Percentiles rank a stretch among this genome's conserved stretches.
phyloP scores from a whole-genome alignment of 2,888 invertebrate genomes.

The Xanthorhoe designata region DNA sequence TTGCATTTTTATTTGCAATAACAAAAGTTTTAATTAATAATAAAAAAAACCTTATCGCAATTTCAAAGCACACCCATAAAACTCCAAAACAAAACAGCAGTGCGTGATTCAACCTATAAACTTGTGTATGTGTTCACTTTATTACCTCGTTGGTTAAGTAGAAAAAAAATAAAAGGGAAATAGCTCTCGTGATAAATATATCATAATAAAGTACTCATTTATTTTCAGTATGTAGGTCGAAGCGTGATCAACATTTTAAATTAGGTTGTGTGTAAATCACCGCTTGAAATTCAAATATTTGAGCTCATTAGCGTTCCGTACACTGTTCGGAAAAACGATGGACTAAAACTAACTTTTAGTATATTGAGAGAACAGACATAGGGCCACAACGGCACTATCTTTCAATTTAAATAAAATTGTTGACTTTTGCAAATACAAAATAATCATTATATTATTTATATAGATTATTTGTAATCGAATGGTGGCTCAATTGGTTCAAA shows the following conservation, averaged over 20 bases:
- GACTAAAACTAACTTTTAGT: not conserved
- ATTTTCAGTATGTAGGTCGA: constrained; percentile 27
- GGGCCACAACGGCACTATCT: too few species aligned
- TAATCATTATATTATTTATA: too few species aligned
- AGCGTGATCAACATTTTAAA: constrained; percentile 26
- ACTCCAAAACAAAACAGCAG: constrained; percentile 32
- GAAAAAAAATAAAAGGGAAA: constrained; percentile 42
- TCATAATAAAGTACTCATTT: constrained; percentile 37
- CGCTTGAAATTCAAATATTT: not conserved
- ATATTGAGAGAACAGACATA: not conserved
- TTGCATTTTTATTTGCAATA: not conserved
- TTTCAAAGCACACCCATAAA: constrained; percentile 27
- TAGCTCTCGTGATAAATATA: constrained; percentile 46
- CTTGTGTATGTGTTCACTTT: constrained; percentile 32
- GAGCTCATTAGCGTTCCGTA: not conserved
- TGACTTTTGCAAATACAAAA: too few species aligned
- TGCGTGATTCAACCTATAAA: constrained; percentile 42
- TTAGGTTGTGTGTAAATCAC: constrained; percentile 12
- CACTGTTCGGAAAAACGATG: not conserved
- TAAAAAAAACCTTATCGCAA: not conserved
- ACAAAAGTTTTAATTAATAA: not conserved
- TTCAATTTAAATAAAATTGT: not conserved
- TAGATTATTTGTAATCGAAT: too few species aligned
- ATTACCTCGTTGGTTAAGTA: constrained; percentile 44
- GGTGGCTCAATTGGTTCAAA: too few species aligned